phyloP scores from a whole-genome alignment of 2,797 vertebrate species.

The Sebastes trivittatus region DNA sequence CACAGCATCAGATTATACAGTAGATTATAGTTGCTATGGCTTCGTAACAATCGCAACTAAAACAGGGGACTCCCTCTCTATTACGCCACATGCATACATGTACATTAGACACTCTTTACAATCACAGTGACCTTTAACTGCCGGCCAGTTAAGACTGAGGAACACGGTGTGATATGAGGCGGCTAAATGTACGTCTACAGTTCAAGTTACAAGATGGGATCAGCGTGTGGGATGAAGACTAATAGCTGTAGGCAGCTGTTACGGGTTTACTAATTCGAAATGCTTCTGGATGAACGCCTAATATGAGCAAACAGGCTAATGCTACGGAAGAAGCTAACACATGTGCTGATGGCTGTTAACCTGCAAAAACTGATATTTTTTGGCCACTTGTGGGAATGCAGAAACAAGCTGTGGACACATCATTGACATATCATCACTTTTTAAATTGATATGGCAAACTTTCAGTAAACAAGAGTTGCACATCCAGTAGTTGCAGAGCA shows the following conservation, averaged over 20 bases:
- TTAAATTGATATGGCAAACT: neutral
- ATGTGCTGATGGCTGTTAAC: neutral
- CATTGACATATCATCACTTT: no score
- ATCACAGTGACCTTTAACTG: slow-evolving; percentile 48
- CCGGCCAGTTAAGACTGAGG: neutral
- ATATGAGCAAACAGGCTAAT: neutral
- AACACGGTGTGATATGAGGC: slow-evolving; percentile 28
- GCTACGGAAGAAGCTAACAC: neutral
- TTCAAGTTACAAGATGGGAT: slow-evolving; percentile 56
- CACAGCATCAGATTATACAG: neutral
- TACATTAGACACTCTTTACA: neutral
- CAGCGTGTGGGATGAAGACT: slow-evolving; percentile 23
- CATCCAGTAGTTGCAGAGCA: neutral
- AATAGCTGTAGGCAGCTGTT: slow-evolving; percentile 37
- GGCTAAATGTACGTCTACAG: slow-evolving; percentile 30
- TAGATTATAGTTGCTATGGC: slow-evolving; percentile 23
- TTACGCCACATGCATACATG: neutral
- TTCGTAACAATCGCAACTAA: slow-evolving; percentile 8
- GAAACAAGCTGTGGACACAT: neutral
- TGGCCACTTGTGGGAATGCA: neutral
- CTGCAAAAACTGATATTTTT: neutral
- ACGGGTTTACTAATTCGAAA: neutral
- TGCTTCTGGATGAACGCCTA: neutral
- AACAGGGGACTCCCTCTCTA: slow-evolving; percentile 24
- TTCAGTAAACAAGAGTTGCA: neutral